Conservation (phyloP, 2,113 vertebrate species). For the Apteryx mantelli region DNA sequence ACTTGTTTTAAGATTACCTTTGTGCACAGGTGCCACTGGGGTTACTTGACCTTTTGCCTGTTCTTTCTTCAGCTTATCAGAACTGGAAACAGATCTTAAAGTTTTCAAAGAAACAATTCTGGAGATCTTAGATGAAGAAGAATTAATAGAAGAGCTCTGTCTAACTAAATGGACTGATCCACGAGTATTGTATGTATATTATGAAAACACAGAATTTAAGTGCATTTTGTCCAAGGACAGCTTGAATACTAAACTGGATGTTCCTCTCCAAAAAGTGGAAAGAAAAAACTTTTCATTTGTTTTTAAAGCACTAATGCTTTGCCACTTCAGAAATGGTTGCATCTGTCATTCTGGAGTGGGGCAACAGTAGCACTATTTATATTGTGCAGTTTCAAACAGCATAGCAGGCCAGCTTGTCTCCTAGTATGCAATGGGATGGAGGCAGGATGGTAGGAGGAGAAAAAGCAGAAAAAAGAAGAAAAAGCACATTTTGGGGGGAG, state of each 20-base stretch:
- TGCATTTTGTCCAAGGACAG: background rate
- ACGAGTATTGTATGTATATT: conserved; percentile 87
- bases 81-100: conserved; percentile 95
- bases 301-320: background rate
- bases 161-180: conserved; percentile 93
- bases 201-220: background rate
- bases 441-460: background rate
- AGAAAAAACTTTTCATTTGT: background rate
- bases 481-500: background rate
- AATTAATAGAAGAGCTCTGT: conserved; percentile 94
- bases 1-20: background rate
- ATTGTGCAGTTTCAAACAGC: background rate
- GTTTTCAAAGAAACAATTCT: conserved; percentile 94
- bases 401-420: background rate
- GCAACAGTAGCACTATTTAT: background rate
- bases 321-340: background rate
- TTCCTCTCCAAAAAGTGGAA: background rate
- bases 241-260: background rate
- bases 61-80: conserved; percentile 86
- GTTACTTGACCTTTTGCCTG: conserved; percentile 11
- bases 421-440: too few species aligned
- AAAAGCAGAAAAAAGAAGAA: background rate
- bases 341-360: background rate
- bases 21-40: background rate
- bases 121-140: conserved; percentile 95